Evolutionary conservation across 2,888 invertebrate genomes (phyloP), one percentile per base, ranked within the genome.

Genomic region (Stramonita haemastoma): DNA sequence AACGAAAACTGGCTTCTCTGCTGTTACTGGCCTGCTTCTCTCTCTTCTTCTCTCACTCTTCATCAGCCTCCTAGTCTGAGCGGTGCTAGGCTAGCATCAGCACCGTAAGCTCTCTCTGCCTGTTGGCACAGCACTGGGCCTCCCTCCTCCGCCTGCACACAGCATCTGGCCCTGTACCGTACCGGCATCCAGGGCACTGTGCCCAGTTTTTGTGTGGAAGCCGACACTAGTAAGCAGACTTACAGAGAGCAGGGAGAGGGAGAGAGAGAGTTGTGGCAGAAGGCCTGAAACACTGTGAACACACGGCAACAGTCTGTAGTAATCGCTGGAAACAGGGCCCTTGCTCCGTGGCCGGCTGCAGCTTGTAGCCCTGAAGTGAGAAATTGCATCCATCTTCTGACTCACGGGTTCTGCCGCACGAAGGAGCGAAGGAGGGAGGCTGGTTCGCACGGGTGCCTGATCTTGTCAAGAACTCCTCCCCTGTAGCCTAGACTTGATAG

Each of bases 331-430:
- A 79, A 79, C 77, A 34, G 32, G 60, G 60, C 60, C 60, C 13
- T 4, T 11, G 11, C n/a, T 73, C 70, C 22, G 19, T 70, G 11
- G 70, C 22, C 8, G 73, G 11, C 32, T 60, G 60, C 22, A 60
- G 60, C 60, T 60, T 22, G 22, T n/a, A 17, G 11, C 60, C 60
- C 19, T 32, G 77, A 79, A 26, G 77, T 79, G 77, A 15, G 77
- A 79, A 79, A 32, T 79, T 70, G 32, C 77, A 79, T 79, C 77
- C 4, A 46, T 46, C 77, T 32, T 32, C 77, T 79, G 77, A 79
- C 77, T 79, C 77, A 79, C 32, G 1, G 26, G 32, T 32, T 19
- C 15, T n/a, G 26, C n/a, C 73, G 5, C 46, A 46, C 46, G 46
- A 46, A n/a, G 17, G 60, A n/a, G 73, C 26, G 73, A 0, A 4